Base-by-base conservation (phyloP, 2,113 vertebrate species). In the Platichthys flesus region DNA sequence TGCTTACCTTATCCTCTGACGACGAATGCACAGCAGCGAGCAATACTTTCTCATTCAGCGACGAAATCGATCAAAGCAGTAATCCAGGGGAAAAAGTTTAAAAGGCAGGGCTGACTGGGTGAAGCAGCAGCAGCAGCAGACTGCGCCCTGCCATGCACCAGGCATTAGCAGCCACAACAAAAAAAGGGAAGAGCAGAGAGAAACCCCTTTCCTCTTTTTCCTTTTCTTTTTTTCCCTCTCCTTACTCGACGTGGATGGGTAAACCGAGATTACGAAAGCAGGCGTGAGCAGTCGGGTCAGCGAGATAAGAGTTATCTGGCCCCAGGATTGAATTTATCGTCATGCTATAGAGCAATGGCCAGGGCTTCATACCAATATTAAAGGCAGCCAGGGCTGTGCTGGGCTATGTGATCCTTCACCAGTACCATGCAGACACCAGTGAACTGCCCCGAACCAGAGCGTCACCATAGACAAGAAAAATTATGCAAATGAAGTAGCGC, bases 1-100 rank as follows among this genome's bases (percentile, higher is more conserved):
- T 94, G 96, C 98, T 98, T 99, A 98, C 98, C 97, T 98, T 96
- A 94, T 96, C 95, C 97, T 97, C 95, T 95, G 96, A 96, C 92
- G 96, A 96, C 94, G 94, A 95, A 94, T 93, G 95, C 94, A 94
- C 93, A 96, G 96, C 94, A 95, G 91, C 93, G 83, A 89, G 94
- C 90, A 91, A 94, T 95, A 93, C 93, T 88, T 92, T 94, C 91
- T 94, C 94, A 94, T 95, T 95, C 94, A 94, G 93, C 91, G 93
- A 90, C 92, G 90, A 94, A 95, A 94, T 94, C 95, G 93, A 93
- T 93, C 90, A 94, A 92, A 93, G 85, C 88, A 3, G 82, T 91
- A 93, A 90, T 94, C 94, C 91, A 56, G 54, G 21, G 54, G 89
- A 88, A 92, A 94, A 94, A 88, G 85, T 89, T 93, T 88, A 84